Evolutionary conservation across 2,888 invertebrate genomes (phyloP).

Genomic region (Drosophila monieri): DNA sequence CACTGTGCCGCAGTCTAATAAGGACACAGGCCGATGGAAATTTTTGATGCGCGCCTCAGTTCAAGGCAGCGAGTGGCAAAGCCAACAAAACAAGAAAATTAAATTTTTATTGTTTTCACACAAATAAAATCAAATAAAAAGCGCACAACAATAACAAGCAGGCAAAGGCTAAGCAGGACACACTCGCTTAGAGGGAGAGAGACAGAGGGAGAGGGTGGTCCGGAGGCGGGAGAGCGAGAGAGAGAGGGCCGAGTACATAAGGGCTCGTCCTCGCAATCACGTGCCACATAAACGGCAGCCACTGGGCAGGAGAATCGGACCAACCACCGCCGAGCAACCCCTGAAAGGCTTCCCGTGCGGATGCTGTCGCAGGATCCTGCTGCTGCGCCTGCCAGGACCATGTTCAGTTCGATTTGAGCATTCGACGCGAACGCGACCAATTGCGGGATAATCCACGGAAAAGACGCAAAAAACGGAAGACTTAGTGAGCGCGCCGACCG

Average conservation of each 20-base stretch:
- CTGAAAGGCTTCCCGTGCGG: slow-evolving; percentile 46
- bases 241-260: slow-evolving; percentile 45
- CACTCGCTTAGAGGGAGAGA: slow-evolving; percentile 43
- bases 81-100: slow-evolving; percentile 81
- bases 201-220: slow-evolving; percentile 7
- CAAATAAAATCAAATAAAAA: slow-evolving; percentile 81
- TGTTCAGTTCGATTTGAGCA: slow-evolving; percentile 73
- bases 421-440: slow-evolving; percentile 73
- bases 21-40: slow-evolving; percentile 8
- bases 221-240: slow-evolving; percentile 26
- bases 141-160: slow-evolving; percentile 70
- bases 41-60: slow-evolving; percentile 39
- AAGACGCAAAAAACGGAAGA: background rate
- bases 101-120: slow-evolving; percentile 82
- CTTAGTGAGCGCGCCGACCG: slow-evolving; percentile 5
- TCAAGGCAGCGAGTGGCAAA: slow-evolving; percentile 51
- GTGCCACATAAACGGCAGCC: slow-evolving; percentile 61
- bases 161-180: slow-evolving; percentile 63
- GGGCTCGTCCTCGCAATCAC: slow-evolving; percentile 51
- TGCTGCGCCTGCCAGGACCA: slow-evolving; percentile 34
- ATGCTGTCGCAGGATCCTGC: slow-evolving; percentile 38
- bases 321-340: slow-evolving; percentile 83
- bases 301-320: slow-evolving; percentile 82
- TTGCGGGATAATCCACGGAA: slow-evolving; percentile 43
- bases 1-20: slow-evolving; percentile 26